Base-by-base conservation (phyloP, 2,797 vertebrate genomes). In the Fringilla coelebs region DNA sequence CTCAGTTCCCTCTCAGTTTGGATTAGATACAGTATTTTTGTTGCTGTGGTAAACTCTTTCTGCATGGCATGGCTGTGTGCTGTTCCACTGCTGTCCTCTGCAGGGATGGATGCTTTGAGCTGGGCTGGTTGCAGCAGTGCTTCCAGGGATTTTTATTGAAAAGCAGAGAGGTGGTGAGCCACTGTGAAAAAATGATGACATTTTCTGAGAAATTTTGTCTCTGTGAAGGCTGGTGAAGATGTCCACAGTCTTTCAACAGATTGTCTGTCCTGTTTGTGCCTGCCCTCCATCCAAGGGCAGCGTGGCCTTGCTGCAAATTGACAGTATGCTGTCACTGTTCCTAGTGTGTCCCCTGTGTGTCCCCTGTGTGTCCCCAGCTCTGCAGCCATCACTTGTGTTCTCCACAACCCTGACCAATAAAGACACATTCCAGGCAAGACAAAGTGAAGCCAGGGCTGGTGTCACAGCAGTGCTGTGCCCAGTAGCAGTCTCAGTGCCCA, bases 261-360 rank as follows among this genome's bases (percentile, higher is more conserved):
- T 73, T 9, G 1, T 4, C 5, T 29, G n/a, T 41, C 43, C n/a
- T 0, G 0, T 54, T 38, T 3, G 3, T 31, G 48, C 10, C 34
- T 63, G 20, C 29, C 22, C 5, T 71, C 58, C 41, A 29, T 6
- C 40, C 61, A 19, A 67, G 36, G 18, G 26, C 16, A 32, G 7
- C 1, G 41, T 0, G 2, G 28, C 28, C 19, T 60, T 40, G 49
- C 38, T 75, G 32, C 22, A 17, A 41, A 54, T 31, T 21, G 51
- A 29, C 7, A 0, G 0, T 60, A 48, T 32, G 29, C n/a, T n/a
- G 49, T 0, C 0, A 24, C n/a, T 14, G 40, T 21, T 40, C 54
- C 46, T 63, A 25, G 19, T 2, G 38, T 61, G n/a, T 19, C 38
- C 52, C 38, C 71, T 34, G 17, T 3, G 41, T 17, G 34, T 19